Conservation (phyloP, 2,888 invertebrate genomes). For the Dryomyza anilis region DNA sequence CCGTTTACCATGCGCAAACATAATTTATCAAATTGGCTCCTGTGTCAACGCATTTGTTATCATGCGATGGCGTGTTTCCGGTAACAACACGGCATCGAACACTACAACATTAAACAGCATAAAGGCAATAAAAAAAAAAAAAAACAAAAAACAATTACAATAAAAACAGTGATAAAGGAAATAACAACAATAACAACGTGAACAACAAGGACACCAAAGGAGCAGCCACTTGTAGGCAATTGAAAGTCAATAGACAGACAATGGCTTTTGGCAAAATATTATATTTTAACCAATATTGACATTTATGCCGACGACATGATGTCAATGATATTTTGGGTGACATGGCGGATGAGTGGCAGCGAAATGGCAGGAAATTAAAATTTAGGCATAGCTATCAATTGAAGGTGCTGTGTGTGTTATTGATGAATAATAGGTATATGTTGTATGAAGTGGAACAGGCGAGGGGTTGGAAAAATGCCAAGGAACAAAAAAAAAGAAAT, state of each 20-base stretch:
- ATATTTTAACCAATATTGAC: background rate
- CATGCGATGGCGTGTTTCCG: background rate
- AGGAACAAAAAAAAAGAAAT: no score
- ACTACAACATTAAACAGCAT: background rate
- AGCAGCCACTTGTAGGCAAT: background rate
- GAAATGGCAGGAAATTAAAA: background rate
- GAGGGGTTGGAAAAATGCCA: no score
- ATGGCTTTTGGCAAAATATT: background rate
- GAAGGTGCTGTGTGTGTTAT: no score
- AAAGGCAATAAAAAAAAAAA: background rate
- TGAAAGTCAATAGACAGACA: background rate
- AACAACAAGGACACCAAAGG: background rate
- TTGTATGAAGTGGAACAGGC: no score
- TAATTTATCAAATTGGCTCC: background rate
- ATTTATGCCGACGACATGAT: background rate
- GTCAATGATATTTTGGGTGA: background rate
- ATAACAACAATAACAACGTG: slow-evolving; percentile 4
- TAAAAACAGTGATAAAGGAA: background rate
- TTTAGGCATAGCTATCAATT: no score
- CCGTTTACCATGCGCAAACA: background rate
- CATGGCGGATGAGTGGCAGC: background rate
- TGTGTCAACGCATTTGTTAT: background rate
- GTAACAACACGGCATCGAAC: background rate
- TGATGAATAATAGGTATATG: no score
- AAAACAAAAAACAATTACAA: background rate